Evolutionary conservation across 23 tunicate genomes (phyloP).

Genomic region (Trididemnum clinides): DNA sequence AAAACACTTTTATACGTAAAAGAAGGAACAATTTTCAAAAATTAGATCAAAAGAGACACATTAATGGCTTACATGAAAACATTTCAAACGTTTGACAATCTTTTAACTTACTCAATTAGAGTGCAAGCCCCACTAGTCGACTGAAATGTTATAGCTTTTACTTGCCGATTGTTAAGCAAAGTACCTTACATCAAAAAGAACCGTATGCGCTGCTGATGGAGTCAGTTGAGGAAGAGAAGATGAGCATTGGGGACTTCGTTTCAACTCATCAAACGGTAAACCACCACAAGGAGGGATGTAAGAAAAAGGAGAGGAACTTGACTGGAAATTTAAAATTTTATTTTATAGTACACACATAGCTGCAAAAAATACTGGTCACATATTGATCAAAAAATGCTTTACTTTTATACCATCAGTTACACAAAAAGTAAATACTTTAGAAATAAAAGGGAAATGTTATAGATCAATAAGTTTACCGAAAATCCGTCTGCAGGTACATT

Average conservation of each 20-base stretch:
- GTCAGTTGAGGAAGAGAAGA: constrained; percentile 21
- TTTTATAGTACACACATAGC: neutral
- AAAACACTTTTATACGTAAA: too few relatives aligned
- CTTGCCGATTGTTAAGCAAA: neutral
- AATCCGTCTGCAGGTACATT: neutral
- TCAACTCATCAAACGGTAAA: constrained; percentile 17
- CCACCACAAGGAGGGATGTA: constrained; percentile 24
- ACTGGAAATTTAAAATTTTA: neutral
- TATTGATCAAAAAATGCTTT: neutral
- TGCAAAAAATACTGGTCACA: neutral
- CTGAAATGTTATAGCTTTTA: too few relatives aligned
- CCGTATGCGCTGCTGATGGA: constrained; percentile 41
- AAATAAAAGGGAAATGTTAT: too few relatives aligned
- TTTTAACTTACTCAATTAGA: too few relatives aligned
- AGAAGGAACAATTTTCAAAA: too few relatives aligned
- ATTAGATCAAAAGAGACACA: neutral
- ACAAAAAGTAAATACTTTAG: too few relatives aligned
- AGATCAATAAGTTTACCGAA: too few relatives aligned
- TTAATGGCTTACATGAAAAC: neutral
- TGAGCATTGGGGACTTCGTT: constrained; percentile 44
- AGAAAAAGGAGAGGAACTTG: neutral
- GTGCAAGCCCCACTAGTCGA: too few relatives aligned
- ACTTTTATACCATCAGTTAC: too few relatives aligned
- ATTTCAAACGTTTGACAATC: too few relatives aligned
- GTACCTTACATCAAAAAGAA: constrained; percentile 63